phyloP scores from a whole-genome alignment of 2,113 vertebrate species.

The Mixornis gularis region DNA sequence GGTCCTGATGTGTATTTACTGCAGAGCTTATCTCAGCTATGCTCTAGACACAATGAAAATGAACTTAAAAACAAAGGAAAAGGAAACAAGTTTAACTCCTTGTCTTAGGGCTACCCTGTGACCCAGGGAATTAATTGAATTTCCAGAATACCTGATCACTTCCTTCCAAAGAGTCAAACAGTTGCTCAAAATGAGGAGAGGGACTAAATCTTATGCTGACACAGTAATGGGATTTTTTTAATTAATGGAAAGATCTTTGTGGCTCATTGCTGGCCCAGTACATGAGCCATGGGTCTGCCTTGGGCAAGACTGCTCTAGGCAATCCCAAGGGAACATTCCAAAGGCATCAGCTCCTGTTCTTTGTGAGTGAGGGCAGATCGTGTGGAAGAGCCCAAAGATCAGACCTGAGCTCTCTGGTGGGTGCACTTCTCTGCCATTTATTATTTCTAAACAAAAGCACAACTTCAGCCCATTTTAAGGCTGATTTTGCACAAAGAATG shows the following conservation, averaged over 20 bases:
- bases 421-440: not conserved
- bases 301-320: not conserved
- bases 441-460: not conserved
- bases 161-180: not conserved
- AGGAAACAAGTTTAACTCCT: slow-evolving; percentile 2
- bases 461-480: not conserved
- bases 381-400: fast-evolving
- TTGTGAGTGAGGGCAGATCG: not conserved
- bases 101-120: not conserved
- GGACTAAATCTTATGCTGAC: fast-evolving
- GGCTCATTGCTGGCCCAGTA: not conserved
- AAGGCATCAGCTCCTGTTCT: not conserved
- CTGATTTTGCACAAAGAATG: not conserved
- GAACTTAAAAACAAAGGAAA: not conserved
- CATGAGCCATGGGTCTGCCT: not conserved
- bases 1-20: not conserved
- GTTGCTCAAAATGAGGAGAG: not conserved
- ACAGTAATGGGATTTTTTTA: not conserved
- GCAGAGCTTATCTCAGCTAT: not conserved
- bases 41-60: not conserved
- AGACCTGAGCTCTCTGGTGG: not conserved
- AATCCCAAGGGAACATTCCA: not conserved
- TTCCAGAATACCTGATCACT: not conserved
- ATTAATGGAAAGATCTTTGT: not conserved
- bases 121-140: not conserved